Conservation (phyloP, 2,888 invertebrate genomes). For the Prostheceraeus crozeri region DNA sequence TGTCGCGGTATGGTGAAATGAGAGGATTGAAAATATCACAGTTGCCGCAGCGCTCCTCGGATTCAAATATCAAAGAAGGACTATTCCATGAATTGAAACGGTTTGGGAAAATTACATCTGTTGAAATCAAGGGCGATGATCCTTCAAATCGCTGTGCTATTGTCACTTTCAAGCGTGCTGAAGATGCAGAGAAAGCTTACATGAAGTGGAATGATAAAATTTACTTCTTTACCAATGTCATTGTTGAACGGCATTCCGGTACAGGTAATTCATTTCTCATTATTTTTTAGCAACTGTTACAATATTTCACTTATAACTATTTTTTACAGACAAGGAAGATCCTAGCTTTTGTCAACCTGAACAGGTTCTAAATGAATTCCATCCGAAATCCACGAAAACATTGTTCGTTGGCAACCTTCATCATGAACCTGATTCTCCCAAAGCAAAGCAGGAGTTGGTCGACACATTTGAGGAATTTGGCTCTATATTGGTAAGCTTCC, state of each 20-base stretch:
- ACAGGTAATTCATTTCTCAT: conserved; percentile 59
- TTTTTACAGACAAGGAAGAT: conserved; percentile 49
- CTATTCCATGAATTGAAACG: conserved; percentile 97
- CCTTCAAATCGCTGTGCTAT: conserved; percentile 85
- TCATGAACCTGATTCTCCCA: conserved; percentile 51
- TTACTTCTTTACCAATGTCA: conserved; percentile 94
- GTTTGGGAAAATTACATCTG: conserved; percentile 91
- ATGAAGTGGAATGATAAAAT: conserved; percentile 89
- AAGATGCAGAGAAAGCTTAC: conserved; percentile 88
- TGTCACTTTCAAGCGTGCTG: conserved; percentile 81
- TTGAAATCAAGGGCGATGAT: conserved; percentile 81
- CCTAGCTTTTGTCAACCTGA: conserved; percentile 60
- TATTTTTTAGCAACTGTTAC: conserved; percentile 63
- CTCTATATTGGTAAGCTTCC: conserved; percentile 71
- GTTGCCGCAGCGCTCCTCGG: conserved; percentile 53
- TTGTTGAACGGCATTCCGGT: conserved; percentile 84
- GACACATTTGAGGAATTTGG: conserved; percentile 90
- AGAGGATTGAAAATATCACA: conserved; percentile 26
- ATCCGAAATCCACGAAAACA: conserved; percentile 89
- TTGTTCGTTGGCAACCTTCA: conserved; percentile 89
- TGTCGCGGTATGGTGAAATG: background rate
- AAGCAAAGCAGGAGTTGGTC: conserved; percentile 76
- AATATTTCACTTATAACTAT: background rate
- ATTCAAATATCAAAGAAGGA: conserved; percentile 90
- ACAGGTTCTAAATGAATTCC: conserved; percentile 86